Base-by-base conservation (phyloP, 2,113 vertebrate species). In the Anhinga anhinga region DNA sequence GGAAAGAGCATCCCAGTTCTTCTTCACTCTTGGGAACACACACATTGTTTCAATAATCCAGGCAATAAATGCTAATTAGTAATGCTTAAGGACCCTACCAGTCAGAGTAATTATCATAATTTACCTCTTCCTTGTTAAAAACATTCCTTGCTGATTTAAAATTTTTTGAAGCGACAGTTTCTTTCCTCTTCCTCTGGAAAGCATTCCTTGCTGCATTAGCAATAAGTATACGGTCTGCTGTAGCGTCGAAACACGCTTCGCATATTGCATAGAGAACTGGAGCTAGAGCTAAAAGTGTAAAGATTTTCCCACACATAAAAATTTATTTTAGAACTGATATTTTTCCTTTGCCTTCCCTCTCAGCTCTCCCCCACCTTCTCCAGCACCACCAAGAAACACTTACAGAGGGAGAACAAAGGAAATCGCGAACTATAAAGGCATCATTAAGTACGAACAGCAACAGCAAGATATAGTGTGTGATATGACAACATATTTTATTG, bases 41-140 rank as follows among this genome's bases (percentile, higher is more conserved):
- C 97, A 98, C 97, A 98, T 98, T 98, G 98, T 98, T 97, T 97
- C 98, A 98, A 97, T 98, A 98, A 98, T 98, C 98, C 97, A 90
- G 96, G 98, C 98, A 98, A 98, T 98, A 98, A 98, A 98, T 98
- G 98, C 98, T 98, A 98, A 98, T 98, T 98, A 98, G 98, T 94
- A 97, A 98, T 98, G 98, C 98, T 98, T 96, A 97, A 98, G 97
- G 98, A 98, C 97, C 97, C 92, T 93, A 98, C 97, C 97, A 98
- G 97, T 97, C 97, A 65, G 97, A 97, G 97, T 97, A 98, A 98
- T 98, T 98, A 98, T 97, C 98, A 98, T 98, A 97, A 98, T 98
- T 98, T 98, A 98, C 98, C 97, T 98, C 97, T 98, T 98, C 97
- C 98, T 98, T 86, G 94, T 97, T 98, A 90, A 98, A 89, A 96